Evolutionary conservation across 2,113 vertebrate species (phyloP), one percentile per base, ranked within the genome.

Genomic region (Indicator indicator): DNA sequence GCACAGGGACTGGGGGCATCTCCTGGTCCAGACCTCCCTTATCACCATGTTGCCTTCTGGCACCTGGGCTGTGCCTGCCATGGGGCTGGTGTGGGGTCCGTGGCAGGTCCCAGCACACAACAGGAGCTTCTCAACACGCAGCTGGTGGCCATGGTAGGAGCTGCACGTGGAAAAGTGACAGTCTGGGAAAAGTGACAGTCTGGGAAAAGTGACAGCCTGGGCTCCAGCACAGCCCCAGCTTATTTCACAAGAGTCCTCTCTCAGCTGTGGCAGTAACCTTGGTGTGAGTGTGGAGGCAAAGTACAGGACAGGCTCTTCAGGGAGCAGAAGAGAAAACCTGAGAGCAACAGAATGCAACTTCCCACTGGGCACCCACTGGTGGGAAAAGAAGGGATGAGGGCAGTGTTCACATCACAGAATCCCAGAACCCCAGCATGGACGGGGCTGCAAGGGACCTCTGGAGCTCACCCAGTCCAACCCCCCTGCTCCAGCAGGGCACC

Each of bases 351-450:
- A 8, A 20, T 19, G 46, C 38, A 21, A 4, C 10, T 12, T n/a
- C 32, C 30, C 1, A 0, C 16, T 3, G 19, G 48, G 20, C 56
- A 52, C 9, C 55, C 28, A 2, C 46, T 38, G n/a, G 4, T 14
- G 32, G 52, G 27, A 33, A 26, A 23, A 33, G 28, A 33, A 5
- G 28, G 28, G 13, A 27, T 2, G 32, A 76, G 28, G 23, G 8
- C 1, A 1, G 9, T 8, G 32, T 27, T 64, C 56, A 11, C 18
- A 30, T 6, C 9, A 4, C 0, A 56, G 54, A 54, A 54, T 27
- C 7, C 52, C 52, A 54, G 27, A 32, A 30, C 4, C 16, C 55
- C 16, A 56, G 9, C 27, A 28, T 18, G 28, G 16, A 30, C 16
- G 55, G 50, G 28, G 28, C 28, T 56, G 27, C 27, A 30, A 56